Percentiles rank a stretch among this genome's conserved stretches.
phyloP scores from a whole-genome alignment of 2,888 invertebrate species.

The Eupithecia centaureata region DNA sequence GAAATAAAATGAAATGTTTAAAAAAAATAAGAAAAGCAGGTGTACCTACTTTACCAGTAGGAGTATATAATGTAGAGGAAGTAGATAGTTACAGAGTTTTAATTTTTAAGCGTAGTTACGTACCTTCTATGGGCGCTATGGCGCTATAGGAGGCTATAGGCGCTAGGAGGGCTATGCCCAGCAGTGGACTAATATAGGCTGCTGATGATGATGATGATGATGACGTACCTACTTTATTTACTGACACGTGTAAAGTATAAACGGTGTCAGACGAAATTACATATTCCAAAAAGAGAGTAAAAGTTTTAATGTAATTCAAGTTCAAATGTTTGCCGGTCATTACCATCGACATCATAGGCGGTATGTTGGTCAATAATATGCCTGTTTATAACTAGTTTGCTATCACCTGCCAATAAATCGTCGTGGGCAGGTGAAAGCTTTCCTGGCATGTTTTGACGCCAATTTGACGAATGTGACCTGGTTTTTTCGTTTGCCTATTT shows the following conservation, averaged over 20 bases:
- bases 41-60: too few relatives aligned
- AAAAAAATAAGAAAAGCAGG: too few relatives aligned
- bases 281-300: constrained; percentile 28
- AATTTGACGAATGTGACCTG: constrained; percentile 19
- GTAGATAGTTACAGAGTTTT: not conserved
- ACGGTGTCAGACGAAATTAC: not conserved
- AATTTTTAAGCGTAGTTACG: not conserved
- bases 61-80: too few relatives aligned
- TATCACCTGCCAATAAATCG: constrained; percentile 31
- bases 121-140: too few relatives aligned
- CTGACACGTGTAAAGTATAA: not conserved
- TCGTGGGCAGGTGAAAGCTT: constrained; percentile 36
- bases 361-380: constrained; percentile 34
- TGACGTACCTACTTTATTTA: too few relatives aligned
- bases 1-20: too few relatives aligned
- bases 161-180: too few relatives aligned
- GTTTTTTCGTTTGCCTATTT: not conserved
- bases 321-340: constrained; percentile 32
- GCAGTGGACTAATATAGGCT: too few relatives aligned
- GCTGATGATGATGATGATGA: too few relatives aligned
- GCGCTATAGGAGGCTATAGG: too few relatives aligned
- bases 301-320: constrained; percentile 27
- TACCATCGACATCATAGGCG: constrained; percentile 21
- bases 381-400: constrained; percentile 30
- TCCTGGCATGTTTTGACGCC: constrained; percentile 18